These are phyloP conservation scores for Notolepis coatsorum DNA, from an alignment of 2,797 vertebrate species.

Conservation along the genomic window DNA sequence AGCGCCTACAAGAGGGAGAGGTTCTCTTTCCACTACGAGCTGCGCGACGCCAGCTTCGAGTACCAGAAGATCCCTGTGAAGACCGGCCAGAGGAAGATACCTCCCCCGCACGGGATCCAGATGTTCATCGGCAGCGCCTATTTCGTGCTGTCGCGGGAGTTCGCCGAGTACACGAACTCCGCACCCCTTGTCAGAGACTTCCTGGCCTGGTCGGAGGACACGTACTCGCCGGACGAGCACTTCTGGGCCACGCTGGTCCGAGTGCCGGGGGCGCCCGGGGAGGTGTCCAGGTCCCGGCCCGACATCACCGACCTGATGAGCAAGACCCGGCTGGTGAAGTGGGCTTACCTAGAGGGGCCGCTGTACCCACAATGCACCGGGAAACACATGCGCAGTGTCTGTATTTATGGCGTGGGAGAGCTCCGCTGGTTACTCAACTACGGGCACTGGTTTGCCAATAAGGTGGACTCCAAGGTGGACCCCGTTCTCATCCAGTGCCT, in stretches of 20 bases:
- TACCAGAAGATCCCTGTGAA: conserved; percentile 82
- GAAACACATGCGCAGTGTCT: conserved; percentile 87
- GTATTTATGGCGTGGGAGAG: conserved; percentile 90
- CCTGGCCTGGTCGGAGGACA: conserved; percentile 91
- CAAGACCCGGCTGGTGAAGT: conserved; percentile 93
- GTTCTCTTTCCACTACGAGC: conserved; percentile 84
- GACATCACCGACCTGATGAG: conserved; percentile 92
- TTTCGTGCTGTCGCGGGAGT: conserved; percentile 88
- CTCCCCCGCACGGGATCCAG: conserved; percentile 86
- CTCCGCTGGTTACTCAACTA: conserved; percentile 89
- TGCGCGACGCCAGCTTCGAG: conserved; percentile 76
- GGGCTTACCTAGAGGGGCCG: conserved; percentile 87
- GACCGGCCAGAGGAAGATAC: conserved; percentile 80
- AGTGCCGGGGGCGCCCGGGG: conserved; percentile 88
- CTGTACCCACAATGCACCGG: conserved; percentile 91
- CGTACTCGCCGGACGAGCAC: conserved; percentile 94
- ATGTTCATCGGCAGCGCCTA: conserved; percentile 93
- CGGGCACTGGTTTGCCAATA: conserved; percentile 96
- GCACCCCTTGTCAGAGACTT: conserved; percentile 85
- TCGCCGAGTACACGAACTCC: conserved; percentile 77
- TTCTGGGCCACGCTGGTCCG: conserved; percentile 94
- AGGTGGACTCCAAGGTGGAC: conserved; percentile 92
- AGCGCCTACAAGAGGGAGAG: conserved; percentile 81
- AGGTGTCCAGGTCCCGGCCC: conserved; percentile 76
- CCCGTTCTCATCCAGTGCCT: conserved; percentile 91